Conservation (phyloP, 1,140 invertebrate genomes). For the Rhopalosiphum padi region DNA sequence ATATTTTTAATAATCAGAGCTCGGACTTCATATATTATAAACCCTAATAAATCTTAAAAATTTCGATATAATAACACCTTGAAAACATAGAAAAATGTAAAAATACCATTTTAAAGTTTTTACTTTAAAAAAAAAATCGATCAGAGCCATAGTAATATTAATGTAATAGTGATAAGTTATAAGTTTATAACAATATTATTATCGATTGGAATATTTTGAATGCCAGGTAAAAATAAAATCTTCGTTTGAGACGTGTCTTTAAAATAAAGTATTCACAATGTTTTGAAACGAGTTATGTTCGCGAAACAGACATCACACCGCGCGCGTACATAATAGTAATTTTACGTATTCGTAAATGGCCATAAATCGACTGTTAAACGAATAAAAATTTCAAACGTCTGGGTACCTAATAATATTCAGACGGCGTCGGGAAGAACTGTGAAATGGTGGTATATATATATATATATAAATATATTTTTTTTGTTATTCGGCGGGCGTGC, state of each 20-base stretch:
- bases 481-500: slow-evolving; percentile 35
- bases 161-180: not conserved
- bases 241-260: not conserved
- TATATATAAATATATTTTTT: not conserved
- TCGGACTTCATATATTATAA: not conserved
- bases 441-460: not conserved
- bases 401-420: slow-evolving; percentile 26
- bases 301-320: not conserved
- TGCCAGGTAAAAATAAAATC: not conserved
- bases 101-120: no score
- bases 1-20: no score
- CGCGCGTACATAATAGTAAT: not conserved
- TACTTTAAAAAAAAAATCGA: no score
- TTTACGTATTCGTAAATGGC: slow-evolving; percentile 7
- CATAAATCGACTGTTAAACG: slow-evolving; percentile 21
- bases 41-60: no score
- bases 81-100: no score
- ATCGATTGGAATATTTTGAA: not conserved
- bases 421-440: not conserved
- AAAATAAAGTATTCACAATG: not conserved
- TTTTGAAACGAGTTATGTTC: not conserved
- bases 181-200: not conserved
- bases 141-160: no score
- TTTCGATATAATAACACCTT: no score
- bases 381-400: slow-evolving; percentile 29